Evolutionary conservation across 2,797 vertebrate genomes (phyloP).

Genomic region (Ispidina picta): DNA sequence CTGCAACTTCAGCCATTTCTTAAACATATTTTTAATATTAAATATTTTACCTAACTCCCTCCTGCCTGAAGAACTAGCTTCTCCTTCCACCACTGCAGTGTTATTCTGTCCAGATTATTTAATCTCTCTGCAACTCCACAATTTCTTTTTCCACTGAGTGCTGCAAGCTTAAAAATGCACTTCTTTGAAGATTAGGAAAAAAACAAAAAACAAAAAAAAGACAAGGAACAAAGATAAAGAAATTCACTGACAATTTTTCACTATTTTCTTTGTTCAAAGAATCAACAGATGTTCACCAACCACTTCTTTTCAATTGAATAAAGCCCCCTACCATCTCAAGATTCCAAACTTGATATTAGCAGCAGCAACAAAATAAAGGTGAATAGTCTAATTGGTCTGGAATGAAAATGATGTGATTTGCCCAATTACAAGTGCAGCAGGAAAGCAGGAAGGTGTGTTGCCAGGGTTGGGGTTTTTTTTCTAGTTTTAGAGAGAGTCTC

Average conservation of each 20-base stretch:
- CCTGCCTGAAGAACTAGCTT: not conserved
- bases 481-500: not conserved
- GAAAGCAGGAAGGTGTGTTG: slow-evolving; percentile 35
- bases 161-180: not conserved
- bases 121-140: not conserved
- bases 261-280: not conserved
- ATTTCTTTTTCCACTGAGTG: not conserved
- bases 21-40: not conserved
- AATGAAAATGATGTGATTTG: slow-evolving; percentile 22
- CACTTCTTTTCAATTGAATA: not conserved
- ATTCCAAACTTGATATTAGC: not conserved
- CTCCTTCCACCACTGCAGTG: not conserved
- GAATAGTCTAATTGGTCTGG: not conserved
- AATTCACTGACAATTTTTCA: not conserved
- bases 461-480: not conserved
- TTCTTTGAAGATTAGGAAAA: not conserved
- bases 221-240: not conserved
- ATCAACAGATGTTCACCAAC: not conserved
- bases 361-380: not conserved
- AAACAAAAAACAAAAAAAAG: not conserved
- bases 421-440: slow-evolving; percentile 27
- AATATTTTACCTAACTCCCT: not conserved
- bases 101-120: not conserved
- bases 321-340: not conserved
- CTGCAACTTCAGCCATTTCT: not conserved